phyloP scores from a whole-genome alignment of 2,797 vertebrate species.

The Yasuhikotakia modesta region DNA sequence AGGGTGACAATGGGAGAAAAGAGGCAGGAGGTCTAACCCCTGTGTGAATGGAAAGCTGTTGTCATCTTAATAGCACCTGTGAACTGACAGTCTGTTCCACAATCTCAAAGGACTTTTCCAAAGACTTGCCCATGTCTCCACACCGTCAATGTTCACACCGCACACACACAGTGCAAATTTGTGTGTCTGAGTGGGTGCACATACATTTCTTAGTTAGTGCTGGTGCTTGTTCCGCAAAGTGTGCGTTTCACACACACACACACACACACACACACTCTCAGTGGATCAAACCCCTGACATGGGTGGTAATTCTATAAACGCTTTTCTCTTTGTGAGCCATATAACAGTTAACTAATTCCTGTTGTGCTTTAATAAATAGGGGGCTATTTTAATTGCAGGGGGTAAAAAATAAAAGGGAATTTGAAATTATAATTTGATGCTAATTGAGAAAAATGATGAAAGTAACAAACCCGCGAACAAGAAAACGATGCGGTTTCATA shows the following conservation, averaged over 20 bases:
- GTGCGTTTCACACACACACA: constrained; percentile 22
- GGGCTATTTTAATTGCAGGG: constrained; percentile 69
- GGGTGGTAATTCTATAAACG: constrained; percentile 66
- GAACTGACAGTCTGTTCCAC: constrained; percentile 64
- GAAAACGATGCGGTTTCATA: constrained; percentile 59
- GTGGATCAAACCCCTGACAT: constrained; percentile 34
- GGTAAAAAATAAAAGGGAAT: constrained; percentile 66
- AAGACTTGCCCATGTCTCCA: constrained; percentile 40
- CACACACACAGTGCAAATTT: constrained; percentile 29
- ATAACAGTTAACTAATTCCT: constrained; percentile 63
- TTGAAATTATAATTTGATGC: constrained; percentile 71
- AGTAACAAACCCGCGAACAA: constrained; percentile 61
- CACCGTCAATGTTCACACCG: constrained; percentile 56
- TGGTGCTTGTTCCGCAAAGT: constrained; percentile 18
- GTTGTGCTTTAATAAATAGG: constrained; percentile 66
- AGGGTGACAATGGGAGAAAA: constrained; percentile 69
- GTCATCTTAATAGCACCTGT: constrained; percentile 71
- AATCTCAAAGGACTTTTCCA: constrained; percentile 58
- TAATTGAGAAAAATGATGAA: constrained; percentile 75
- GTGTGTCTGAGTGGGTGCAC: constrained; percentile 45
- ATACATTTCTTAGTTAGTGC: constrained; percentile 35
- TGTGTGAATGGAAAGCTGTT: constrained; percentile 68
- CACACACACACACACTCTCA: constrained; percentile 46
- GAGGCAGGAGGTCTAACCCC: constrained; percentile 69
- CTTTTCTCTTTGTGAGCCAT: constrained; percentile 60